A percentile compares a stretch with the other conserved stretches of the same genome.
Evolutionary conservation across 2,113 vertebrate species (phyloP).

Genomic region (Scomber colias): DNA sequence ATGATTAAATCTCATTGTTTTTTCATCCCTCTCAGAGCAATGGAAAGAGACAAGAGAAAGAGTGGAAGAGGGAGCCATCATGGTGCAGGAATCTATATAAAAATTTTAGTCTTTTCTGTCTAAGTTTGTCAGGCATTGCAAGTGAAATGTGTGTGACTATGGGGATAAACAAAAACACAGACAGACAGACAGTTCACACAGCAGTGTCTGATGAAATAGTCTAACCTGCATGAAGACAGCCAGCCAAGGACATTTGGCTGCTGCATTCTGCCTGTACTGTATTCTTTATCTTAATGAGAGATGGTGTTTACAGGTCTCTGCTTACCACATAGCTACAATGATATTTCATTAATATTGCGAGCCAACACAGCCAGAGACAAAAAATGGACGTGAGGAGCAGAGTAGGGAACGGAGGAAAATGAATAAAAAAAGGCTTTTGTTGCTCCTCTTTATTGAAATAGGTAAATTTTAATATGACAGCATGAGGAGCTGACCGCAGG

Average conservation of each 20-base stretch:
- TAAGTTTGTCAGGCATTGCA: slow-evolving; percentile 31
- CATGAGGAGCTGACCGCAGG: slow-evolving; percentile 29
- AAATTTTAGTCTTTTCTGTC: slow-evolving; percentile 12
- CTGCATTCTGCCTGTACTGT: slow-evolving; percentile 3
- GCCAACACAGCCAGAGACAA: slow-evolving; percentile 14
- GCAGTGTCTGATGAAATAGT: slow-evolving; percentile 46
- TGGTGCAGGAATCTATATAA: slow-evolving; percentile 11
- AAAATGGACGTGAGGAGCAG: background rate
- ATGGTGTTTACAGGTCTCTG: slow-evolving; percentile 58
- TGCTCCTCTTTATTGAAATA: slow-evolving; percentile 30
- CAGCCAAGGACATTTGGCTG: slow-evolving; percentile 50
- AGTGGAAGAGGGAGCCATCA: background rate
- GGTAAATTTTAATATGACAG: slow-evolving; percentile 48
- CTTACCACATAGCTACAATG: background rate
- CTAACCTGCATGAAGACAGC: slow-evolving; percentile 49
- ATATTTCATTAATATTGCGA: slow-evolving; percentile 43
- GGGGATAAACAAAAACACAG: slow-evolving; percentile 53
- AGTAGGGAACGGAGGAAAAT: background rate
- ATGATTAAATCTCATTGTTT: slow-evolving; percentile 72
- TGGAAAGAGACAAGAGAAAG: slow-evolving; percentile 29
- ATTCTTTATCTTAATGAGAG: slow-evolving; percentile 65
- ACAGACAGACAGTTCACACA: slow-evolving; percentile 31
- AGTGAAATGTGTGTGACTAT: slow-evolving; percentile 38
- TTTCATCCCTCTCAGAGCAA: slow-evolving; percentile 45
- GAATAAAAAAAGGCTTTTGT: background rate